phyloP scores from a whole-genome alignment of 2,113 vertebrate genomes.

The Festucalex cinctus region DNA sequence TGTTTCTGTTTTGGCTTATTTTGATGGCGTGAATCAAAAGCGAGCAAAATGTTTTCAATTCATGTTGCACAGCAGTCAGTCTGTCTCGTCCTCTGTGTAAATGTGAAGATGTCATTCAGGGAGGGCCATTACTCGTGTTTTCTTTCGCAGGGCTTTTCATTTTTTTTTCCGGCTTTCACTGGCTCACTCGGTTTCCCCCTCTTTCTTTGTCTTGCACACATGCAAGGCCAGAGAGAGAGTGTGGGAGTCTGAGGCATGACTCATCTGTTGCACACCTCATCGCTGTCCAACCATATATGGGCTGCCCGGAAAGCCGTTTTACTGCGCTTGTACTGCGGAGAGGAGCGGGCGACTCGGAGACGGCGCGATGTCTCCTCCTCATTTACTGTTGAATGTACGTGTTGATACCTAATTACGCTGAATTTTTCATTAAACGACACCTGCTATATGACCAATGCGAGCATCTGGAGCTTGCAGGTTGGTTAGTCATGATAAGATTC shows the following conservation, averaged over 20 bases:
- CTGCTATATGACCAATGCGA: background rate
- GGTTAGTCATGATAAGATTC: background rate
- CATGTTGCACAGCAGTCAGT: background rate
- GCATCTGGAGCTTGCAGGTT: background rate
- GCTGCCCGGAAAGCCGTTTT: slow-evolving; percentile 62
- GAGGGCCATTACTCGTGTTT: slow-evolving; percentile 27
- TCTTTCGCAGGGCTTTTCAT: slow-evolving; percentile 30
- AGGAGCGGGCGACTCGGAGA: slow-evolving; percentile 38
- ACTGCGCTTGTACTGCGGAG: slow-evolving; percentile 38
- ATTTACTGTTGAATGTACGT: background rate
- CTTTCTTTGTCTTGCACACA: slow-evolving; percentile 58
- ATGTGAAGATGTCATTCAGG: slow-evolving; percentile 22
- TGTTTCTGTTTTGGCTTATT: background rate
- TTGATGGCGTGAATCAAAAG: background rate
- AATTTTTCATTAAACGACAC: background rate
- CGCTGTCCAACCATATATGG: slow-evolving; percentile 64
- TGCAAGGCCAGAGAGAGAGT: slow-evolving; percentile 35
- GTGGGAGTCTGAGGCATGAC: slow-evolving; percentile 65
- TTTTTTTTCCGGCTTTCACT: slow-evolving; percentile 30
- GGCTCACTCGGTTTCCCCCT: slow-evolving; percentile 30
- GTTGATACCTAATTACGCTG: background rate
- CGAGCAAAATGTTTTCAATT: background rate
- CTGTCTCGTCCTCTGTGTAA: slow-evolving; percentile 22
- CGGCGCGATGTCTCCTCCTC: slow-evolving; percentile 32
- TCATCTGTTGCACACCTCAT: slow-evolving; percentile 70